Evolutionary conservation across 2,797 vertebrate species (phyloP).

Genomic region (Labroides dimidiatus): DNA sequence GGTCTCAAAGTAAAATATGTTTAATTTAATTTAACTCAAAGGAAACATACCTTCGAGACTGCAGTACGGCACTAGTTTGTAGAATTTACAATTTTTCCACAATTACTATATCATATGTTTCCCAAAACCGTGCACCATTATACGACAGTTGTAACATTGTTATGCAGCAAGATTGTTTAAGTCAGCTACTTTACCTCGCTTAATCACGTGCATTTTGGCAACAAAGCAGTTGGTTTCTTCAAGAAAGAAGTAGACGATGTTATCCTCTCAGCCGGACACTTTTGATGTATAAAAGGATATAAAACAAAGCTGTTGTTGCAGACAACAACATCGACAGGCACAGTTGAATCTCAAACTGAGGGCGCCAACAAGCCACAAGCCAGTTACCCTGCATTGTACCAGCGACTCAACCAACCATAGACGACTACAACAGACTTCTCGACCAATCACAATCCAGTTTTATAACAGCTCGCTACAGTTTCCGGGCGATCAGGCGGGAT

Average conservation of each 20-base stretch:
- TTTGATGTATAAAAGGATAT: background rate
- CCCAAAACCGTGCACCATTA: background rate
- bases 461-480: background rate
- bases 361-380: slow-evolving; percentile 56
- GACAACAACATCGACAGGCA: background rate
- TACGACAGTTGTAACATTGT: background rate
- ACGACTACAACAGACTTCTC: accelerated
- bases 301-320: background rate
- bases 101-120: background rate
- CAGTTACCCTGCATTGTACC: slow-evolving; percentile 2
- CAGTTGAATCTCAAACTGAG: slow-evolving; percentile 59
- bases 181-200: slow-evolving; percentile 84
- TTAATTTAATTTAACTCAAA: background rate
- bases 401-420: slow-evolving; percentile 63
- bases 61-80: accelerated
- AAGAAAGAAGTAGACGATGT: background rate
- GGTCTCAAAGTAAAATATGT: slow-evolving; percentile 17
- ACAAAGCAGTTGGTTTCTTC: background rate
- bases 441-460: slow-evolving; percentile 52
- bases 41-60: background rate
- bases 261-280: slow-evolving; percentile 5
- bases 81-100: background rate
- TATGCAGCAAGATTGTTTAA: background rate
- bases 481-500: slow-evolving; percentile 59
- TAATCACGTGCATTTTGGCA: slow-evolving; percentile 92